Percentiles rank a stretch among this genome's conserved stretches.
Evolutionary conservation across 2,113 vertebrate genomes (phyloP).

Genomic region (Scartelaos histophorus): DNA sequence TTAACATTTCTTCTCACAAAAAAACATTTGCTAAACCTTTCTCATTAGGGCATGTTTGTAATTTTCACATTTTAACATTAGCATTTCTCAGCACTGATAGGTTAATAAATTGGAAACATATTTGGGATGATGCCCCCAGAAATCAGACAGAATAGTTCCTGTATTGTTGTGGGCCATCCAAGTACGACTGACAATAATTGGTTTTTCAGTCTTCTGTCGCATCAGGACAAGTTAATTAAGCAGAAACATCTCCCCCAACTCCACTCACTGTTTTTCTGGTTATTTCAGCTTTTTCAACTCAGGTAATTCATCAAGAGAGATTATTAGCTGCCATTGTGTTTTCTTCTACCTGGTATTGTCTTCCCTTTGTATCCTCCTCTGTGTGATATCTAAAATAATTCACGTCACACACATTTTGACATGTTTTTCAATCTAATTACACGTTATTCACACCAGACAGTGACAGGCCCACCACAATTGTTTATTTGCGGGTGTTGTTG

Average conservation of each 20-base stretch:
- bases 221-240: slow-evolving; percentile 41
- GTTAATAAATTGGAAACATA: slow-evolving; percentile 24
- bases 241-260: slow-evolving; percentile 25
- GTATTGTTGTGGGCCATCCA: slow-evolving; percentile 5
- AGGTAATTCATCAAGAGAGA: slow-evolving; percentile 49
- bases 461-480: background rate
- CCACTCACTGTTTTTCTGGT: slow-evolving; percentile 26
- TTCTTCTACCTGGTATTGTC: slow-evolving; percentile 20
- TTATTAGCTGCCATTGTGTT: slow-evolving; percentile 46
- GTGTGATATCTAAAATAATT: slow-evolving; percentile 33
- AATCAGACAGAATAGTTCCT: slow-evolving; percentile 7
- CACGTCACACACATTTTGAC: slow-evolving; percentile 30
- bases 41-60: slow-evolving; percentile 10
- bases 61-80: background rate
- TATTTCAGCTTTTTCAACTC: slow-evolving; percentile 45
- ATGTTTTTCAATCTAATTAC: slow-evolving; percentile 46
- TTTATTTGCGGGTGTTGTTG: background rate
- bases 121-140: slow-evolving; percentile 9
- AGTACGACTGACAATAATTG: slow-evolving; percentile 24
- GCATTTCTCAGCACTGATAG: slow-evolving; percentile 7
- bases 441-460: slow-evolving; percentile 3
- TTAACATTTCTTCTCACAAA: background rate
- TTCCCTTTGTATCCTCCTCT: slow-evolving; percentile 13
- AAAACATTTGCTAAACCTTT: background rate
- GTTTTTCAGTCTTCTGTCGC: slow-evolving; percentile 25